Conservation (phyloP, 2,888 invertebrate genomes). For the Catocala sponsa region DNA sequence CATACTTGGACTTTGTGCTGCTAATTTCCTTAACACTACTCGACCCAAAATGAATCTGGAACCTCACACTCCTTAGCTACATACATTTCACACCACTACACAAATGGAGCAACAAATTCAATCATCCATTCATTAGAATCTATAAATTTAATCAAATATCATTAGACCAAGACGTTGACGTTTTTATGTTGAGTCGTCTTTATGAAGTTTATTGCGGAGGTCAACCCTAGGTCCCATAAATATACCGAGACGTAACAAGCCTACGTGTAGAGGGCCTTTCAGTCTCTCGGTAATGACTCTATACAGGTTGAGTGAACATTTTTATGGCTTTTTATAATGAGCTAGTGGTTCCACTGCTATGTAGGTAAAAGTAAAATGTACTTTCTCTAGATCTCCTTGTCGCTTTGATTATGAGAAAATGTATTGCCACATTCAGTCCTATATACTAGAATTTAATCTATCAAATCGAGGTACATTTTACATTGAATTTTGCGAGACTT, state of each 20-base stretch:
- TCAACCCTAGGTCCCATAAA: constrained; percentile 5
- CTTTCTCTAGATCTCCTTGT: neutral
- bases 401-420: no score
- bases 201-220: neutral
- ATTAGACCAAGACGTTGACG: neutral
- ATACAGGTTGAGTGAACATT: neutral
- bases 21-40: no score
- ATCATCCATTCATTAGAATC: neutral
- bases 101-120: neutral
- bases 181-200: constrained; percentile 3
- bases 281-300: neutral
- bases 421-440: no score
- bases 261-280: neutral
- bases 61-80: no score
- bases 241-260: neutral
- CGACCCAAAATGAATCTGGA: no score
- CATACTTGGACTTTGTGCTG: no score
- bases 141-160: neutral
- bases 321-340: constrained; percentile 6
- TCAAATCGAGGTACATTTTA: no score
- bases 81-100: neutral
- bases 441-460: no score
- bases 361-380: neutral
- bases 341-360: neutral
- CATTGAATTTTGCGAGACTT: no score